Evolutionary conservation across 2,888 invertebrate genomes (phyloP).

Genomic region (Parnassius apollo): DNA sequence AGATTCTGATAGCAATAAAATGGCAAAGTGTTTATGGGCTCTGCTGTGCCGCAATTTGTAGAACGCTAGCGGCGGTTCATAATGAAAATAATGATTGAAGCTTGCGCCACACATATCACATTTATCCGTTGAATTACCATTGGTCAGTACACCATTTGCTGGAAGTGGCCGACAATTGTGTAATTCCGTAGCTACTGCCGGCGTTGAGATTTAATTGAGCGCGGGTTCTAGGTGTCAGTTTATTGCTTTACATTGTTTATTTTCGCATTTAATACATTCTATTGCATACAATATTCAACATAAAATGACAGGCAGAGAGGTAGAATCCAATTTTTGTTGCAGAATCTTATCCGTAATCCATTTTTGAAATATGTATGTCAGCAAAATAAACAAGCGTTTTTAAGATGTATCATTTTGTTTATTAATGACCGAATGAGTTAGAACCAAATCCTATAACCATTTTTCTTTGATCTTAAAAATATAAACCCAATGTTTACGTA

Average conservation of each 20-base stretch:
- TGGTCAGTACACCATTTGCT: constrained; percentile 49
- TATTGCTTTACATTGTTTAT: background rate
- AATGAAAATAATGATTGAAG: constrained; percentile 75
- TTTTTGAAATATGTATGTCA: too few species aligned
- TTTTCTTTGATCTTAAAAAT: constrained; percentile 20
- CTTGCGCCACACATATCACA: constrained; percentile 58
- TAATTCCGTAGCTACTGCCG: constrained; percentile 57
- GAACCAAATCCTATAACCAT: background rate
- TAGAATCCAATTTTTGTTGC: too few species aligned
- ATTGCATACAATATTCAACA: too few species aligned
- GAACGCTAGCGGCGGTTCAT: constrained; percentile 52
- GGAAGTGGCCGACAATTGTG: constrained; percentile 71
- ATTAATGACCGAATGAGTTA: background rate
- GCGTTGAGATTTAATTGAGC: constrained; percentile 25
- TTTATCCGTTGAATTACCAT: constrained; percentile 5
- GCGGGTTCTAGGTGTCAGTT: constrained; percentile 6
- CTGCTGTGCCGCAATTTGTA: constrained; percentile 51
- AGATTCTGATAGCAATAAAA: constrained; percentile 4
- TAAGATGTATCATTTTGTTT: too few species aligned
- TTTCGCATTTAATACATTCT: too few species aligned
- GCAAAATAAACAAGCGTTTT: too few species aligned
- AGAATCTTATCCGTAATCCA: too few species aligned
- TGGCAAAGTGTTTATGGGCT: constrained; percentile 15
- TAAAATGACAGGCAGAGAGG: too few species aligned
- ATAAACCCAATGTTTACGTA: constrained; percentile 20